Base-by-base conservation (phyloP, 1,140 invertebrate species). In the Cyphomyrmex costatus region DNA sequence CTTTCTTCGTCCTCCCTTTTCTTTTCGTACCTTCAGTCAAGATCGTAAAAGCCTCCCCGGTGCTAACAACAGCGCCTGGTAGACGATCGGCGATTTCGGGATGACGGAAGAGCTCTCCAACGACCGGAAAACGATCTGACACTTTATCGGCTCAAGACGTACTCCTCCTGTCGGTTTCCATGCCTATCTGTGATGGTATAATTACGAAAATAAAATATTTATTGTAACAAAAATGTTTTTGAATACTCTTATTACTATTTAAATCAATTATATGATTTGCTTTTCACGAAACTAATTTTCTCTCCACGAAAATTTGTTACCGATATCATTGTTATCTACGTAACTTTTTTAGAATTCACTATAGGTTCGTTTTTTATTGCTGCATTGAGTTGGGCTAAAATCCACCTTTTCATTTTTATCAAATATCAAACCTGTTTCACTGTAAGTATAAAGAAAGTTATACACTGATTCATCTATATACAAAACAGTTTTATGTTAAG, bases 91-190 rank as follows among this genome's bases (percentile, higher is more conserved):
- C 91, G 88, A 90, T 91, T 91, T 78, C 73, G 60, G 33, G 71
- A 80, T 51, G 88, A 80, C 87, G 89, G 90, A 91, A 90, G 87
- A 88, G 77, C 77, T 73, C 83, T 86, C 84, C 88, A 91, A 91
- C 85, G 80, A 91, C 88, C 90, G 91, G 91, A 91, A 91, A 91
- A 91, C 91, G 80, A 91, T 91, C 76, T 74, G 86, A 90, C 87
- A 91, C 85, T 91, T 91, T 91, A 91, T 91, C 79, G 76, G 86
- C 19, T 56, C 61, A 30, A 79, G 63, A 85, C 77, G 49, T 53
- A 30, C 70, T 56, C 30, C 86, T 63, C 42, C 71, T 83, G 56
- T 42, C 56, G 19, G 5, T 70, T 71, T 14, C 61, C 19, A 60
- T 24, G 27, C n/a, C 16, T 46, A 42, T 74, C 46, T 21, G 56